phyloP scores from a whole-genome alignment of 1,140 invertebrate genomes.

The Mesaphorura yosii region DNA sequence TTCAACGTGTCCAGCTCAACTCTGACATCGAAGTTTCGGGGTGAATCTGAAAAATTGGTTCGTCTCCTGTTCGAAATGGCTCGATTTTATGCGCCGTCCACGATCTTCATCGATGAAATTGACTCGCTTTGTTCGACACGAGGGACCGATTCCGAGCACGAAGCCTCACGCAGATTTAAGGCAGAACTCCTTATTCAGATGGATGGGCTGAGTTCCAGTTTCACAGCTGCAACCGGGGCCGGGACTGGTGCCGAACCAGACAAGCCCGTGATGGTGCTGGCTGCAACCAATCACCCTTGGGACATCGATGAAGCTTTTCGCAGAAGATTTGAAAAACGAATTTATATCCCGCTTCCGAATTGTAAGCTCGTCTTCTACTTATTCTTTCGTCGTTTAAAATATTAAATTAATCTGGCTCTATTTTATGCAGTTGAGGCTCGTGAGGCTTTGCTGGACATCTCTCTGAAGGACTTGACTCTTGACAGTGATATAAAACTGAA shows the following conservation, averaged over 20 bases:
- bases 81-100: slow-evolving; percentile 56
- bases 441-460: slow-evolving; percentile 24
- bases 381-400: slow-evolving; percentile 1
- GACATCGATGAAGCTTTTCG: slow-evolving; percentile 59
- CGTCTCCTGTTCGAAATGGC: slow-evolving; percentile 60
- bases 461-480: slow-evolving; percentile 24
- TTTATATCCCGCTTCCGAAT: slow-evolving; percentile 58
- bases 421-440: slow-evolving; percentile 25
- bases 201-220: slow-evolving; percentile 46
- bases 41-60: slow-evolving; percentile 64
- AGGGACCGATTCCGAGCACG: slow-evolving; percentile 55
- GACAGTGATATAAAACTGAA: slow-evolving; percentile 41
- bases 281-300: slow-evolving; percentile 65
- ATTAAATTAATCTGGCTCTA: not conserved
- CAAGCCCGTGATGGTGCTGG: slow-evolving; percentile 54
- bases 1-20: slow-evolving; percentile 59
- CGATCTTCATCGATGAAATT: slow-evolving; percentile 64
- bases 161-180: slow-evolving; percentile 57
- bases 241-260: slow-evolving; percentile 27
- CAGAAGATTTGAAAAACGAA: slow-evolving; percentile 55
- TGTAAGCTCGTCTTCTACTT: slow-evolving; percentile 39
- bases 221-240: too few relatives aligned
- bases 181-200: slow-evolving; percentile 61
- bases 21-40: slow-evolving; percentile 59
- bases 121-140: slow-evolving; percentile 54